Evolutionary conservation across 2,113 vertebrate genomes (phyloP).

Genomic region (Oenanthe oenanthe): DNA sequence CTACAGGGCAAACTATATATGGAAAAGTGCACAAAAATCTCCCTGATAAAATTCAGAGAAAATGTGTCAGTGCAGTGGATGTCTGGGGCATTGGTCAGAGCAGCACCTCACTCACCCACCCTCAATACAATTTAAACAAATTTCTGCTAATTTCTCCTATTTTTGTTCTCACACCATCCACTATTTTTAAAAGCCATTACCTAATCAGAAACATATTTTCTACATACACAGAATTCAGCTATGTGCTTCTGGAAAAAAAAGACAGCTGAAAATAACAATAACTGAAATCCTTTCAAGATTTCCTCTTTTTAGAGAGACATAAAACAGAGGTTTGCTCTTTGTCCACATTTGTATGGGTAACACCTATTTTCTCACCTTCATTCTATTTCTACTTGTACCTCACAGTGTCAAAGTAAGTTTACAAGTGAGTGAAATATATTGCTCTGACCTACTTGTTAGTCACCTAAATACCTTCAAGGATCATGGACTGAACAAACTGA

Average conservation of each 20-base stretch:
- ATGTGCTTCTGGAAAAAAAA: not conserved
- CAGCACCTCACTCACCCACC: not conserved
- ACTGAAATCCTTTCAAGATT: not conserved
- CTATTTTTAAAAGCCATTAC: not conserved
- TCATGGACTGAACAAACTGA: not conserved
- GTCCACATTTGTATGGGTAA: not conserved
- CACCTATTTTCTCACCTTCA: not conserved
- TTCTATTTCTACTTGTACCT: not conserved
- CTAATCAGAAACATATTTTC: not conserved
- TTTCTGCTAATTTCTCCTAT: not conserved
- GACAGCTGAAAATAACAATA: not conserved
- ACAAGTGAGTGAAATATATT: not conserved
- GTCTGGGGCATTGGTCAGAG: not conserved
- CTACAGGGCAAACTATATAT: slow-evolving; percentile 17
- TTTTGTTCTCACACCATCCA: not conserved
- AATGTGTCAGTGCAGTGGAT: not conserved
- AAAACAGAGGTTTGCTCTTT: not conserved
- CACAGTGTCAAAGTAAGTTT: not conserved
- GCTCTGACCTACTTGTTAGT: not conserved
- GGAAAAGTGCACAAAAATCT: slow-evolving; percentile 5
- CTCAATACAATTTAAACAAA: not conserved
- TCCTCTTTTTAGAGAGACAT: not conserved
- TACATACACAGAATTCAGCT: not conserved
- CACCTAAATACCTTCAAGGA: not conserved
- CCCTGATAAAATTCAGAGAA: not conserved